A percentile compares a stretch with the other conserved stretches of the same genome.
Evolutionary conservation across 2,113 vertebrate species (phyloP).

Genomic region (Gopherus flavomarginatus): DNA sequence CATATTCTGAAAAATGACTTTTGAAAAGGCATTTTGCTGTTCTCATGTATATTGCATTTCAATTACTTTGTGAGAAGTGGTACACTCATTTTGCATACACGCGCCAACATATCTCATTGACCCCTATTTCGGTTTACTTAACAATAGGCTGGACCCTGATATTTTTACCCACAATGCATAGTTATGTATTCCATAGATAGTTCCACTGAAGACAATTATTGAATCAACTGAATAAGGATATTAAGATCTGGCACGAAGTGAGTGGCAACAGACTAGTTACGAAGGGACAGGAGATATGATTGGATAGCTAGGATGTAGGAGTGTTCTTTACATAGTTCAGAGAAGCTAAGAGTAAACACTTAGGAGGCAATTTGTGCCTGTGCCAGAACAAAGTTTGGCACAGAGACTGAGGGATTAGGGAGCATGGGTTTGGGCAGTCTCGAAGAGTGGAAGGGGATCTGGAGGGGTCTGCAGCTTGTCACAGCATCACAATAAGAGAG

Average conservation of each 20-base stretch:
- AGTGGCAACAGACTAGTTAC: background rate
- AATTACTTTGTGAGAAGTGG: background rate
- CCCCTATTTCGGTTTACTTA: background rate
- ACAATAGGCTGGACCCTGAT: background rate
- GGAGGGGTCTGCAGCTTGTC: no score
- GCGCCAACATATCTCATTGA: background rate
- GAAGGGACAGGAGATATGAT: background rate
- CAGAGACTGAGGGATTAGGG: background rate
- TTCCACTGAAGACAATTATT: background rate
- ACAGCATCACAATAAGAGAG: no score
- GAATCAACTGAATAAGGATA: background rate
- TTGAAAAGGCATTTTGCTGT: background rate
- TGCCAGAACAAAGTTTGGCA: background rate
- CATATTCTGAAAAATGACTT: background rate
- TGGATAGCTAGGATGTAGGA: background rate
- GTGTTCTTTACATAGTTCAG: background rate
- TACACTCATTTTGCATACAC: background rate
- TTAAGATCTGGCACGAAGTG: background rate
- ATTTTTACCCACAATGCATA: background rate
- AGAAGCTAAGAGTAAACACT: constrained; percentile 1
- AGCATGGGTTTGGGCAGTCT: no score
- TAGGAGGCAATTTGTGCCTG: background rate
- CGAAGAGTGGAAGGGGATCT: no score
- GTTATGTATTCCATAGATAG: background rate
- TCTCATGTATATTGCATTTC: background rate